These are phyloP conservation scores for Oxytorus armatus DNA, from an alignment of 2,888 invertebrate species.

Conservation along the genomic window DNA sequence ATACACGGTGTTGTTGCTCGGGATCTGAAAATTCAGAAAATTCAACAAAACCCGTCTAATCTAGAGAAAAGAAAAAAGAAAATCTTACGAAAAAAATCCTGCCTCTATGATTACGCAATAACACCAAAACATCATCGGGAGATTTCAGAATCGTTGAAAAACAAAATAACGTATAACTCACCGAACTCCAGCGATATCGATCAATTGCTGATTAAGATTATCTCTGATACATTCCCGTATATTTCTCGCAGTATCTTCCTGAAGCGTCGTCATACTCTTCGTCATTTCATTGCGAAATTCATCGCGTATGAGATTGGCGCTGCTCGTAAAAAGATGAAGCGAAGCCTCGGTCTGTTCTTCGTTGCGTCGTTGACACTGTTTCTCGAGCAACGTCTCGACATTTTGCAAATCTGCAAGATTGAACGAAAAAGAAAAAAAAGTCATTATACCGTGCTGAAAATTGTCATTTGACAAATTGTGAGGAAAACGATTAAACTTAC, in stretches of 20 bases:
- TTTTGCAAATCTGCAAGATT: slow-evolving; percentile 85
- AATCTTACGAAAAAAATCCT: no score
- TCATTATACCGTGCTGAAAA: neutral
- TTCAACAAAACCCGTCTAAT: neutral
- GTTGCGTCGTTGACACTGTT: slow-evolving; percentile 83
- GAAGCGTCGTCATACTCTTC: slow-evolving; percentile 76
- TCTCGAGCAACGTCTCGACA: slow-evolving; percentile 85
- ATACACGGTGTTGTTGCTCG: slow-evolving; percentile 91
- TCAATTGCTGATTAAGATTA: slow-evolving; percentile 81
- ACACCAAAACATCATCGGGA: no score
- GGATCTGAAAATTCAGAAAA: slow-evolving; percentile 87
- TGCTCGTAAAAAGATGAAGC: slow-evolving; percentile 53
- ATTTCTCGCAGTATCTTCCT: slow-evolving; percentile 79
- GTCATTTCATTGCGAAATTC: slow-evolving; percentile 80
- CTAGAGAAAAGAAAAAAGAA: no score
- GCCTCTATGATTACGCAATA: no score
- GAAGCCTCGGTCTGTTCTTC: slow-evolving; percentile 78
- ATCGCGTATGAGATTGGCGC: slow-evolving; percentile 77
- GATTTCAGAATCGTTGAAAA: no score
- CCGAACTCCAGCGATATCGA: slow-evolving; percentile 81
- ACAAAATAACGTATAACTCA: slow-evolving; percentile 75
- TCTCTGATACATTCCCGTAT: slow-evolving; percentile 81
- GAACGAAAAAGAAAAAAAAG: slow-evolving; percentile 68
- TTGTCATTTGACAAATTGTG: slow-evolving; percentile 4
- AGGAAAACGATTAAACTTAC: slow-evolving; percentile 87